phyloP scores from a whole-genome alignment of 2,113 vertebrate genomes.

The Cebidichthys violaceus region DNA sequence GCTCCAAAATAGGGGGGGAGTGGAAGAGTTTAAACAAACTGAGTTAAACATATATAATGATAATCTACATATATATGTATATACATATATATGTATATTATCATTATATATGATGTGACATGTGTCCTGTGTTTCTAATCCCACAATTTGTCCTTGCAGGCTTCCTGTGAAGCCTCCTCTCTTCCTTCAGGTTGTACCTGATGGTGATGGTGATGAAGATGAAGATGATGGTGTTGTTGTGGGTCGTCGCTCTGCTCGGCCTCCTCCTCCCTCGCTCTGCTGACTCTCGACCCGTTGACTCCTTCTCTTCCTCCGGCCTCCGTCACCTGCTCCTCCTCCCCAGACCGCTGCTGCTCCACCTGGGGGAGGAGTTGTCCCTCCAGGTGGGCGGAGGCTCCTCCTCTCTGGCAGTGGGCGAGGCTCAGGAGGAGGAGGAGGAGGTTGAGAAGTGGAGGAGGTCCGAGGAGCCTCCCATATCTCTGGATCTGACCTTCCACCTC shows the following conservation, averaged over 20 bases:
- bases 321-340: slow-evolving; percentile 53
- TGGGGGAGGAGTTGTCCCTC: slow-evolving; percentile 90
- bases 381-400: slow-evolving; percentile 69
- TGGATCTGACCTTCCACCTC: slow-evolving; percentile 95
- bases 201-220: slow-evolving; percentile 70
- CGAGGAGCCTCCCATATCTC: slow-evolving; percentile 89
- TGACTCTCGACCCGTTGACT: not conserved
- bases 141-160: not conserved
- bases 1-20: too few relatives aligned
- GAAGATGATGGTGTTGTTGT: slow-evolving; percentile 87
- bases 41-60: too few relatives aligned
- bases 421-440: slow-evolving; percentile 24
- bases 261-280: slow-evolving; percentile 57
- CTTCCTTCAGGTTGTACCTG: not conserved
- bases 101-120: too few relatives aligned
- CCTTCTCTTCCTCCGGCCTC: not conserved
- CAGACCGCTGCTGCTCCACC: slow-evolving; percentile 83
- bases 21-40: too few relatives aligned
- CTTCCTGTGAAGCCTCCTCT: too few relatives aligned
- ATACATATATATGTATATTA: not conserved
- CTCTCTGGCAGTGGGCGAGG: slow-evolving; percentile 74
- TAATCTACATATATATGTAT: not conserved
- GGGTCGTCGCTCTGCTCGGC: slow-evolving; percentile 82
- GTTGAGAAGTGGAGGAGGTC: slow-evolving; percentile 81
- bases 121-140: not conserved